A percentile compares a stretch with the other conserved stretches of the same genome.
Conservation (phyloP, 2,797 vertebrate genomes). For the Gastrophryne carolinensis region DNA sequence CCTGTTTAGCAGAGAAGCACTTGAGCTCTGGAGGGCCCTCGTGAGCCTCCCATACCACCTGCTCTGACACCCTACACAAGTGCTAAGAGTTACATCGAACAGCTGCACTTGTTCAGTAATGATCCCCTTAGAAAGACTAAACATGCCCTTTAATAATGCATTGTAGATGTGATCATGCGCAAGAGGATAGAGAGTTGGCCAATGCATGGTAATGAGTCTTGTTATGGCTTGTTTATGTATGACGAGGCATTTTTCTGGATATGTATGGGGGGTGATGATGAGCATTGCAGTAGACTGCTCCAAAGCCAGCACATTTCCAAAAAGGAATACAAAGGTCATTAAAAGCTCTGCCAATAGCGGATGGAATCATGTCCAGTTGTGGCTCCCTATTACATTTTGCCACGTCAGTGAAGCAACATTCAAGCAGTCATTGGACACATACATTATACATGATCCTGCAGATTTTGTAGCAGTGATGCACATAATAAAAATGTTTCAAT, state of each 20-base stretch:
- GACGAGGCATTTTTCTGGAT: not conserved
- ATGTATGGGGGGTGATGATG: no score
- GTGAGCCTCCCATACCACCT: conserved; percentile 34
- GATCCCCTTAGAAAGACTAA: conserved; percentile 29
- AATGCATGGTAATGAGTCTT: conserved; percentile 27
- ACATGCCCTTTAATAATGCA: conserved; percentile 43
- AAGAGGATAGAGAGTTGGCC: not conserved
- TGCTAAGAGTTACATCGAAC: not conserved
- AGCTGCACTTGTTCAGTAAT: conserved; percentile 24
- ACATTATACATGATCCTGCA: no score
- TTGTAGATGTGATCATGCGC: not conserved
- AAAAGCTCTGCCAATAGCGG: no score
- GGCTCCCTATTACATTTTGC: no score
- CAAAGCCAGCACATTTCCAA: no score
- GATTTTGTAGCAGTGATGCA: no score
- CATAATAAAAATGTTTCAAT: no score
- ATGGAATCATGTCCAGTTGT: no score
- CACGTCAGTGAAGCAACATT: no score
- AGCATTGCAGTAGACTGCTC: no score
- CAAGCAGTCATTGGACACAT: no score
- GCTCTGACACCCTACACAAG: conserved; percentile 28
- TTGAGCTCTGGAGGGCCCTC: conserved; percentile 27
- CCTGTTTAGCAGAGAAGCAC: conserved; percentile 1
- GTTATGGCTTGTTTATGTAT: not conserved
- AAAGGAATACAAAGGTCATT: no score